Percentiles rank a stretch among this genome's conserved stretches.
Evolutionary conservation across 2,888 invertebrate genomes (phyloP).

Genomic region (Metacarcinus magister): DNA sequence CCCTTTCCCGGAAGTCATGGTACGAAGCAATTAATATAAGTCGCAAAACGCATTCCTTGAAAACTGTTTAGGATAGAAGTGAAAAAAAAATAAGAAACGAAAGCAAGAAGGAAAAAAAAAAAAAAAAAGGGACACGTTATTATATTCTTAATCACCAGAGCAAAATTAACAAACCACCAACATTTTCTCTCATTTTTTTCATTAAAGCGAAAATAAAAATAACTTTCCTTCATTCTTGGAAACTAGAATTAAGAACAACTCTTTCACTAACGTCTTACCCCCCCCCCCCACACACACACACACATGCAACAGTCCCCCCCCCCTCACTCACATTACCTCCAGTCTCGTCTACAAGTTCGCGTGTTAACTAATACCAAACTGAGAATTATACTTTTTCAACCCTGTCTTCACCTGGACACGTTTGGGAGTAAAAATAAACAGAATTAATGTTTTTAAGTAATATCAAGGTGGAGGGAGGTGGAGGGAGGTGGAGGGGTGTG

Average conservation of each 20-base stretch:
- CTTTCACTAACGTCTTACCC: neutral
- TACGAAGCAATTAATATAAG: conserved; percentile 2
- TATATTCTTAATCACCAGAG: neutral
- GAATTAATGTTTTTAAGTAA: conserved; percentile 59
- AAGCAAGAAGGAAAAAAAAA: neutral
- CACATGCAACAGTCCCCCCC: too few relatives aligned
- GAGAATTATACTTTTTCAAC: conserved; percentile 39
- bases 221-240: conserved; percentile 2
- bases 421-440: conserved; percentile 60
- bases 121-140: neutral
- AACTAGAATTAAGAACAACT: neutral
- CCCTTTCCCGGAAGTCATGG: neutral
- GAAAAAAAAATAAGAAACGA: neutral
- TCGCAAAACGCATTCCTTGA: conserved; percentile 19
- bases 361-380: conserved; percentile 60
- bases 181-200: neutral
- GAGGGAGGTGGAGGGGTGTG: neutral
- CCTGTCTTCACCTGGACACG: conserved; percentile 21
- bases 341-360: conserved; percentile 56
- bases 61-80: conserved; percentile 9
- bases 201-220: neutral
- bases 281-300: too few relatives aligned
- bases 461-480: neutral
- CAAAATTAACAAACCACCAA: neutral
- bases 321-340: neutral